Evolutionary conservation across 2,888 invertebrate species (phyloP), one percentile per base, ranked within the genome.

Genomic region (Cordilura impudica): DNA sequence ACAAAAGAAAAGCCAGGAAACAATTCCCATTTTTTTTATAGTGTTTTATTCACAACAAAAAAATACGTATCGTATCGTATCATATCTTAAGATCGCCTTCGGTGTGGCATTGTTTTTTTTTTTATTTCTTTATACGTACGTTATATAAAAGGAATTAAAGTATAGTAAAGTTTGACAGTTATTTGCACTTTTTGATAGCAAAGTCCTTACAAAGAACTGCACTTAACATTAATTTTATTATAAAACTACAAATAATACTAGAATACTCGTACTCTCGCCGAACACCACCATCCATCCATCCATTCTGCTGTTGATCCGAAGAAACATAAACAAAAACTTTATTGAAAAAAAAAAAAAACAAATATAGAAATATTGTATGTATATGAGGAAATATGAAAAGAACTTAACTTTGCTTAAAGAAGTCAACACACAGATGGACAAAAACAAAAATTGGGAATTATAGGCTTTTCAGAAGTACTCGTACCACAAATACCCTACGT

Each of bases 151-250:
- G 75, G 75, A 71, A 79, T 79, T 79, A 79, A 75, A 75, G 58
- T 71, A 75, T 75, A 75, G 63, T 75, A 67, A 79, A 75, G 71
- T 75, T 79, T 79, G 79, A 79, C 79, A 79, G 79, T 79, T 79
- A 79, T 79, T 79, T 79, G 75, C 79, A 75, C 79, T 79, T 79
- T 79, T 79, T 79, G 75, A 79, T 79, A 75, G 61, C 51, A 63
- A 79, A 75, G 79, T 75, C 72, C 75, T 75, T 75, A 79, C 75
- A 79, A 65, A 79, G 79, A 75, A 79, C 79, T 75, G 75, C 79
- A 79, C 79, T 79, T 79, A 79, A 79, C 56, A 71, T 79, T 79
- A 79, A 79, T 79, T 79, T 79, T 79, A 74, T 79, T 74, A 75
- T 56, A 58, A 79, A 71, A 71, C 79, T 71, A 75, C 71, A 79